A percentile compares a stretch with the other conserved stretches of the same genome.
These are phyloP conservation scores for Progne subis DNA, from an alignment of 2,113 vertebrate species.

Conservation along the genomic window DNA sequence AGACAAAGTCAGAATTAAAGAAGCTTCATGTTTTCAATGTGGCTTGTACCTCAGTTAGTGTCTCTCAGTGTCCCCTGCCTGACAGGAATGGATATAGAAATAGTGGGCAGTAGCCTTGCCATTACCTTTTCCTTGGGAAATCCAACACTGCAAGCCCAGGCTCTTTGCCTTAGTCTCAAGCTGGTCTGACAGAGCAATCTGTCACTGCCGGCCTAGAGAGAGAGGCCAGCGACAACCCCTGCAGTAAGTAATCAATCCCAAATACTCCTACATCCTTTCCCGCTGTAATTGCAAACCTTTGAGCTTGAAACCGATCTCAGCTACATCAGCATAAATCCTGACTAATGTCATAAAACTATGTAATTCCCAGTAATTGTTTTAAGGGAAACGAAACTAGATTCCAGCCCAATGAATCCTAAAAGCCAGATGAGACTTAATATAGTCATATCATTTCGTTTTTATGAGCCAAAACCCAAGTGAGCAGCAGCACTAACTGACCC, in stretches of 20 bases:
- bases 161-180: neutral
- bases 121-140: neutral
- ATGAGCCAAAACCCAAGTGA: neutral
- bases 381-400: neutral
- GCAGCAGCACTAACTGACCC: constrained; percentile 2
- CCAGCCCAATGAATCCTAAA: neutral
- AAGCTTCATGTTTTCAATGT: neutral
- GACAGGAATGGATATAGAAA: neutral
- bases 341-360: neutral
- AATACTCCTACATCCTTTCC: neutral
- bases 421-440: neutral
- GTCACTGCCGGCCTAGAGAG: neutral
- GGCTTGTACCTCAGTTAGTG: neutral
- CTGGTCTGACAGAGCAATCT: neutral
- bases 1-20: neutral
- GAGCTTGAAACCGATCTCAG: neutral
- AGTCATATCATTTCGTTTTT: neutral
- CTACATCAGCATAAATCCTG: neutral
- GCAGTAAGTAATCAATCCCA: neutral
- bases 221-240: neutral
- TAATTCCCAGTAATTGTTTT: neutral
- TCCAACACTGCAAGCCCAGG: neutral
- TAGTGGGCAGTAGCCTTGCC: neutral
- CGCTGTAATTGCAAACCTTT: neutral
- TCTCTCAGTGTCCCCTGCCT: neutral